phyloP scores from a whole-genome alignment of 2,888 invertebrate species.

The Cosmia pyralina region DNA sequence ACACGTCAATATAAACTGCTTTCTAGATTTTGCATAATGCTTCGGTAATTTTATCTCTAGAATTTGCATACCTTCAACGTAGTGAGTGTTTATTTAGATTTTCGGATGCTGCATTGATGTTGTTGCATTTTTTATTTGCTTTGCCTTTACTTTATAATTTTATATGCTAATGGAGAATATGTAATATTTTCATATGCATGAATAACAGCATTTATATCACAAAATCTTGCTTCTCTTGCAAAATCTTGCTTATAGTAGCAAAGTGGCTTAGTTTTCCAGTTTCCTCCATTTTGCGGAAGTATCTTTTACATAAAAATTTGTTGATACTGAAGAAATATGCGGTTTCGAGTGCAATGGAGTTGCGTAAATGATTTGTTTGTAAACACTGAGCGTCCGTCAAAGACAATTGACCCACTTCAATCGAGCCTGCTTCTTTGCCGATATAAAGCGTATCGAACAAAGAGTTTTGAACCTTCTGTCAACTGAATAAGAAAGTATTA shows the following conservation, averaged over 20 bases:
- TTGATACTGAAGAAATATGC: constrained; percentile 26
- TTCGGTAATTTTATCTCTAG: constrained; percentile 50
- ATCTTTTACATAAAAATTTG: constrained; percentile 22
- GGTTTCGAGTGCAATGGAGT: constrained; percentile 70
- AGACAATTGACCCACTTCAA: constrained; percentile 76
- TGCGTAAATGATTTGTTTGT: constrained; percentile 78
- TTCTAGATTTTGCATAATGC: constrained; percentile 43
- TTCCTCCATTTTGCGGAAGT: constrained; percentile 17
- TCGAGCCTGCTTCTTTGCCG: constrained; percentile 50
- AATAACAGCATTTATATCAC: constrained; percentile 30
- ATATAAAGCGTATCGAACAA: constrained; percentile 38
- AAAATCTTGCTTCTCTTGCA: constrained; percentile 15
- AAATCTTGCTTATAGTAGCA: neutral
- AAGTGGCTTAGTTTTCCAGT: constrained; percentile 1
- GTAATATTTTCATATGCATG: constrained; percentile 11
- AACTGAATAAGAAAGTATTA: neutral
- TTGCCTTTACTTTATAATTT: constrained; percentile 12
- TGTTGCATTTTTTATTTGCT: constrained; percentile 27
- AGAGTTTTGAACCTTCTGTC: constrained; percentile 44
- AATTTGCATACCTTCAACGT: constrained; percentile 43
- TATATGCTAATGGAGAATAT: constrained; percentile 6
- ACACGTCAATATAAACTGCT: constrained; percentile 58
- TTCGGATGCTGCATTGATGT: constrained; percentile 18
- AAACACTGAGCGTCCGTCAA: constrained; percentile 78
- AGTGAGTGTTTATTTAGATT: constrained; percentile 25